Conservation (phyloP, 2,797 vertebrate species). For the Megalops cyprinoides region DNA sequence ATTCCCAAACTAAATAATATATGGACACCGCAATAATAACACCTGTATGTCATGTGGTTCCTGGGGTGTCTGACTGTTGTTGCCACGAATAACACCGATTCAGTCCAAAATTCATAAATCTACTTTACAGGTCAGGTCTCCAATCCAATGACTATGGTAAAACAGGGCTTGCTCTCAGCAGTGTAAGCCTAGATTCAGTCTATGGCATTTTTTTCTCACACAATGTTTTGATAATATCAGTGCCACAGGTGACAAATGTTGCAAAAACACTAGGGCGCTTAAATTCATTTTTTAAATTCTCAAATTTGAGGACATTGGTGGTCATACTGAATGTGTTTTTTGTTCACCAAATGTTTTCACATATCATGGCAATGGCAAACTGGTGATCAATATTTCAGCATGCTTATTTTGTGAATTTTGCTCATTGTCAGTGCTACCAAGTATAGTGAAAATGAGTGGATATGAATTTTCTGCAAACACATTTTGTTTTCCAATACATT, state of each 20-base stretch:
- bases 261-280: no score
- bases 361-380: neutral
- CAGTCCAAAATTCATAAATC: neutral
- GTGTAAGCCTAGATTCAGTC: neutral
- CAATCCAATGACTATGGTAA: neutral
- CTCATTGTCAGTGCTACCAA: no score
- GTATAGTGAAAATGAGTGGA: no score
- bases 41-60: slow-evolving; percentile 1
- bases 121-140: neutral
- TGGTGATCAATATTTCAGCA: neutral
- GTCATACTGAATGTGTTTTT: no score
- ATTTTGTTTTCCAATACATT: neutral
- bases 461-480: neutral
- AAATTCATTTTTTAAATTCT: no score
- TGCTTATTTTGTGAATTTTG: no score
- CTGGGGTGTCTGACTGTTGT: neutral
- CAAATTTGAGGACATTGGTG: no score
- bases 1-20: slow-evolving; percentile 19
- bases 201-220: no score
- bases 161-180: neutral
- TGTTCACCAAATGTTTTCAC: neutral
- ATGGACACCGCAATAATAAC: slow-evolving; percentile 3
- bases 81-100: neutral
- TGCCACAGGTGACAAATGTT: no score
- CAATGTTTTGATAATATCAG: no score